Base-by-base conservation (phyloP, 2,888 invertebrate species). In the Syrista parreyssii region DNA sequence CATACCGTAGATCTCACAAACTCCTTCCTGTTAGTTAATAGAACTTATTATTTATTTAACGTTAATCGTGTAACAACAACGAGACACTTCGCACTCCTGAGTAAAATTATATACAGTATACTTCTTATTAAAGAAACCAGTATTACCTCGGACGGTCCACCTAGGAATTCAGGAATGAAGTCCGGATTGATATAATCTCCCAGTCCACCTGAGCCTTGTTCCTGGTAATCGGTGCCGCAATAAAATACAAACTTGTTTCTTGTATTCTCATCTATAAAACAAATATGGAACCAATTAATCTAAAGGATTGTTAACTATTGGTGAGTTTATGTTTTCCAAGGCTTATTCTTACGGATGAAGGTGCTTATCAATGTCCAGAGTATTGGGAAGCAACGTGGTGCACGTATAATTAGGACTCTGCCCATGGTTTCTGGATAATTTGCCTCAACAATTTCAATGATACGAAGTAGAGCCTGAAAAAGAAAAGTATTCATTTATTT, bases 371-470 rank as follows among this genome's bases (percentile, higher is more conserved):
- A 94, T 0, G 98, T 98, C 98, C 98, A 98, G 68, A 98, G 93
- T 78, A 98, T 97, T 6, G 98, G 98, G 91, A 98, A 98, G 75
- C 98, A 98, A 82, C 98, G 93, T 0, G 98, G 98, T 15, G 98
- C 98, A 73, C 98, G 93, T 73, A 98, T 97, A 78, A 98, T 97
- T 79, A 98, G 93, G 80, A 98, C 96, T 68, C 97, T 93, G 1
- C 97, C 97, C 96, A 98, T 96, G 12, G 98, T 98, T 93, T 98
- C 98, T 1, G 98, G 98, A 92, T 98, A 98, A 92, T 98, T 98
- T 73, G 96, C 96, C 91, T 98, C 97, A 35, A 98, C 97, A 75
- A 97, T 96, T 91, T 97, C 96, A 85, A 96, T 96, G 88, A 94
- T 94, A 79, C 94, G 90, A 78, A 95, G 90, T 82, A 96, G 91